Percentiles rank a stretch among this genome's conserved stretches.
phyloP scores from a whole-genome alignment of 2,797 vertebrate genomes.

The Chrosomus eos region DNA sequence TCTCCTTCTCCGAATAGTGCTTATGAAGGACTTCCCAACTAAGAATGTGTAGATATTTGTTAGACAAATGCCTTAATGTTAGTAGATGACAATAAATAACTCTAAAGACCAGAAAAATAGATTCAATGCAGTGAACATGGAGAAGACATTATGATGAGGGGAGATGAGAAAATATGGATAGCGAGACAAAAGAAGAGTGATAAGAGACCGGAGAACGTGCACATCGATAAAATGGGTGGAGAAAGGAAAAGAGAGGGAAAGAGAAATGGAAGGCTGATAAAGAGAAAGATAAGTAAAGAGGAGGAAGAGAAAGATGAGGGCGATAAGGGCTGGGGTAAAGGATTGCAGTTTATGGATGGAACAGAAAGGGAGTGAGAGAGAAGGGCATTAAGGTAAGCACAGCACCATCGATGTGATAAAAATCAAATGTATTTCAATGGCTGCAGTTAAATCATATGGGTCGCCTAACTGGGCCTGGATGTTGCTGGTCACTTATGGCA shows the following conservation, averaged over 20 bases:
- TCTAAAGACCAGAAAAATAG: not conserved
- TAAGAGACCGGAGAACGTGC: constrained; percentile 63
- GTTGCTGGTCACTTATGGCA: constrained; percentile 45
- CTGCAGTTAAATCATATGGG: constrained; percentile 70
- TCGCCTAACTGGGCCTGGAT: constrained; percentile 25
- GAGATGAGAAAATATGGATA: constrained; percentile 41
- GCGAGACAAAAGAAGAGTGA: constrained; percentile 50
- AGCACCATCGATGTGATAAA: constrained; percentile 53
- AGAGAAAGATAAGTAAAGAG: constrained; percentile 31
- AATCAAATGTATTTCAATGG: constrained; percentile 78
- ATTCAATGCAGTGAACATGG: constrained; percentile 1
- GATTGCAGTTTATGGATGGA: constrained; percentile 22
- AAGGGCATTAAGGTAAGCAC: constrained; percentile 40
- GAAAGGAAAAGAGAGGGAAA: constrained; percentile 58
- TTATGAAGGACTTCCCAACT: not conserved
- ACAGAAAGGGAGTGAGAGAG: constrained; percentile 29
- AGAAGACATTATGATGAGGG: constrained; percentile 37
- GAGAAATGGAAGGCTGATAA: constrained; percentile 54
- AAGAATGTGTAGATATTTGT: not conserved
- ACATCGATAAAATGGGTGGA: constrained; percentile 60
- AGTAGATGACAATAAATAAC: not conserved
- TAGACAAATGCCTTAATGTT: not conserved
- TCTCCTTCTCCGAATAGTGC: not conserved
- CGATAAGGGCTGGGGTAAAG: constrained; percentile 44
- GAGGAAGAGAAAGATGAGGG: constrained; percentile 33